Evolutionary conservation across 2,888 invertebrate species (phyloP), one percentile per base, ranked within the genome.

Genomic region (Seira ritae): DNA sequence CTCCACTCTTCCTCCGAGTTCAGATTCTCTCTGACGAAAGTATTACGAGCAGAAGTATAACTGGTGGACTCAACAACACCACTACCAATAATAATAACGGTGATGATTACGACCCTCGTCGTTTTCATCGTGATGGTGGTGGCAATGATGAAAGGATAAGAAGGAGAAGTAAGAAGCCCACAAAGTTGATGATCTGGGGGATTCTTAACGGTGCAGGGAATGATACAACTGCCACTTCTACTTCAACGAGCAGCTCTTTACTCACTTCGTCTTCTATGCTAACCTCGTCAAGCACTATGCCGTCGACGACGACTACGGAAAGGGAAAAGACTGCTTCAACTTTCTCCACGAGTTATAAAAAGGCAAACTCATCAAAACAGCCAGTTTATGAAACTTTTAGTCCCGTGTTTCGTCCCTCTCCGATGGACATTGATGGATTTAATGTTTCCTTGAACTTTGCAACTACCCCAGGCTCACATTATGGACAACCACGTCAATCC

Each of bases 361-460:
- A 55, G n/a, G 17, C 55, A 37, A 68, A 68, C 24, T 68, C 37
- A 68, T 31, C 37, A 68, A 37, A 17, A 92, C 93, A 89, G 92
- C 88, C 89, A 70, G 85, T 89, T 69, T 89, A 93, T 0, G 93
- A 95, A 90, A 92, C 92, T 67, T 95, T 96, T 89, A 95, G 95
- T 89, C 96, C 96, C 0, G 94, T 96, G 92, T 96, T 96, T 88
- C 94, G 96, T 87, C 95, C 96, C 0, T 95, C 96, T 0, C 95
- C 95, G 0, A 92, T 93, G 12, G 95, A 95, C 88, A 65, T 81
- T 84, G 85, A 84, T 81, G 74, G 69, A 79, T 84, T 72, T 67
- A 84, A 85, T 66, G 76, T 70, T 76, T 80, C 80, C 67, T 68
- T 79, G 67, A 73, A 77, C 80, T 78, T 84, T 78, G 73, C n/a